Evolutionary conservation across 2,888 invertebrate species (phyloP), one percentile per base, ranked within the genome.

Genomic region (Tolmerus cingulatus): DNA sequence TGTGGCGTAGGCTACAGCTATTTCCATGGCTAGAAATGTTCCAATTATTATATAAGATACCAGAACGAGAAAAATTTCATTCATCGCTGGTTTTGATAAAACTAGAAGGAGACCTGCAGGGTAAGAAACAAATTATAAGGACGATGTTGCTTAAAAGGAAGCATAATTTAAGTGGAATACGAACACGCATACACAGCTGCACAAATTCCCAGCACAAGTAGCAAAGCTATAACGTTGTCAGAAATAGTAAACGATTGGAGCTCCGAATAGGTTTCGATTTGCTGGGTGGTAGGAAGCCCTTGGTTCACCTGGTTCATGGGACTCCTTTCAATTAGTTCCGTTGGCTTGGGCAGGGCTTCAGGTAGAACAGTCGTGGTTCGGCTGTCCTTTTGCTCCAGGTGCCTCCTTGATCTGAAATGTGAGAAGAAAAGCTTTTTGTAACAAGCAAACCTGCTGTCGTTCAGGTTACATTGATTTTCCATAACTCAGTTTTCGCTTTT

Each of bases 21-120:
- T 90, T 90, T 96, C 96, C 88, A 97, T 94, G 57, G 96, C 95
- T 89, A 97, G 93, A 91, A 97, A 96, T 4, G 97, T 96, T 89
- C 94, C 95, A 88, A 97, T 94, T 86, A 97, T 95, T 88, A 97
- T 95, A 92, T 97, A 97, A 27, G 97, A 97, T 88, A 97, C 95
- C 88, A 96, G 95, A 86, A 97, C 95, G 86, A 98, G 94, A 93
- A 97, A 96, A 89, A 97, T 96, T 92, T 97, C 97, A 92, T 97
- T 97, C 94, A 97, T 96, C 16, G 97, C 96, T 37, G 97, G 97
- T 89, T 97, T 95, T 87, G 96, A 95, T 89, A 97, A 94, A 90
- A 96, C 95, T 81, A 95, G 95, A 89, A 97, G 93, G 84, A 97
- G 93, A 90, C 95, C 97, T 92, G 90, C 14, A 46, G 43, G 12